Evolutionary conservation across 2,888 invertebrate genomes (phyloP).

Genomic region (Hermodice carunculata): DNA sequence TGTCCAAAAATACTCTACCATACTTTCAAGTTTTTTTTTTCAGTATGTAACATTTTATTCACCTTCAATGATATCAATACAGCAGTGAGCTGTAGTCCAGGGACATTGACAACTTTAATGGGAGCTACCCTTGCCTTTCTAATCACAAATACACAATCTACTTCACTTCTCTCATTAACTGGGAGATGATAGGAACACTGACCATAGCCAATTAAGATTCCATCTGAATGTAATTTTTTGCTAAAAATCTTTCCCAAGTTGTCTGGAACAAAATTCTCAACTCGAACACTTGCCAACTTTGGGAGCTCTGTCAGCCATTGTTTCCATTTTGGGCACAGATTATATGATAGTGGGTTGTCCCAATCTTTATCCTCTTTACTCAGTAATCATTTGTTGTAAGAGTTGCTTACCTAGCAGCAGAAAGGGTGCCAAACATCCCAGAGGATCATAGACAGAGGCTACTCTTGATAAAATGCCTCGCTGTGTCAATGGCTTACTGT

Average conservation of each 20-base stretch:
- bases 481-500: slow-evolving; percentile 3
- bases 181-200: slow-evolving; percentile 2
- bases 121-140: slow-evolving; percentile 19
- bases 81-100: slow-evolving; percentile 16
- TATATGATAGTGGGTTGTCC: slow-evolving; percentile 19
- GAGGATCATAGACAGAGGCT: slow-evolving; percentile 22
- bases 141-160: slow-evolving; percentile 13
- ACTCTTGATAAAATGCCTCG: slow-evolving; percentile 14
- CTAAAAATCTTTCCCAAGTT: background rate
- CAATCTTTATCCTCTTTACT: background rate
- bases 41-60: slow-evolving; percentile 19
- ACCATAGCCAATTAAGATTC: slow-evolving; percentile 12
- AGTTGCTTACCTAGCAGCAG: slow-evolving; percentile 33
- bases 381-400: slow-evolving; percentile 13
- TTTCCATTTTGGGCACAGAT: slow-evolving; percentile 8
- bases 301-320: slow-evolving; percentile 6
- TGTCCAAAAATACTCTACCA: slow-evolving; percentile 38
- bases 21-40: slow-evolving; percentile 19
- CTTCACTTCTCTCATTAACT: background rate
- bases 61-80: slow-evolving; percentile 20
- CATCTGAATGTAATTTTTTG: slow-evolving; percentile 15
- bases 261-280: background rate
- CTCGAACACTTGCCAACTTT: background rate
- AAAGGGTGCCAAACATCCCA: slow-evolving; percentile 70
- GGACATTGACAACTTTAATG: background rate